These are phyloP conservation scores for Lepas anatifera DNA, from an alignment of 2,888 invertebrate species.

Conservation along the genomic window DNA sequence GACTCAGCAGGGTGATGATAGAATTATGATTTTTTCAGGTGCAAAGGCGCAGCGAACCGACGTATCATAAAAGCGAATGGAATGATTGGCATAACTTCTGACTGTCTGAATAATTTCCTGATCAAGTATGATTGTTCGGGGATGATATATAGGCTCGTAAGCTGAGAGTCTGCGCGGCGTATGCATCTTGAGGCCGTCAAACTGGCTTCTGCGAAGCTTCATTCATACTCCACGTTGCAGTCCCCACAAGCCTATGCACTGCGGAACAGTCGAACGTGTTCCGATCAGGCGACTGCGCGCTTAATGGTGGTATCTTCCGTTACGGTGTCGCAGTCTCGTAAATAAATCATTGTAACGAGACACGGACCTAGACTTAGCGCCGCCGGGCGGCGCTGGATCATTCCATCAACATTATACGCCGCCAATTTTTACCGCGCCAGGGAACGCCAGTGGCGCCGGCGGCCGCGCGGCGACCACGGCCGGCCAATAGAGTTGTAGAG, in stretches of 20 bases:
- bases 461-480: neutral
- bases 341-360: neutral
- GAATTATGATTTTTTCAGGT: too few species aligned
- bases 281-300: neutral
- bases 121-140: too few species aligned
- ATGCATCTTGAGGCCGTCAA: too few species aligned
- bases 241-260: neutral
- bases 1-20: too few species aligned
- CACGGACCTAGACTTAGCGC: neutral
- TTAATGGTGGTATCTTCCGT: neutral
- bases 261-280: neutral
- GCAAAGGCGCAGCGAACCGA: too few species aligned
- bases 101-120: too few species aligned
- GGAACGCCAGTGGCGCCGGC: neutral
- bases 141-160: too few species aligned
- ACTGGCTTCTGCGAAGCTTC: too few species aligned
- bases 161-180: too few species aligned
- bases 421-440: neutral
- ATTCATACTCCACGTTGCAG: neutral
- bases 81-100: too few species aligned
- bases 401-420: neutral
- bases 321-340: neutral
- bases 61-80: too few species aligned
- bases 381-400: neutral
- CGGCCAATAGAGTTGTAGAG: neutral